These are phyloP conservation scores for Gortyna flavago DNA, from an alignment of 2,888 invertebrate genomes.

Conservation along the genomic window DNA sequence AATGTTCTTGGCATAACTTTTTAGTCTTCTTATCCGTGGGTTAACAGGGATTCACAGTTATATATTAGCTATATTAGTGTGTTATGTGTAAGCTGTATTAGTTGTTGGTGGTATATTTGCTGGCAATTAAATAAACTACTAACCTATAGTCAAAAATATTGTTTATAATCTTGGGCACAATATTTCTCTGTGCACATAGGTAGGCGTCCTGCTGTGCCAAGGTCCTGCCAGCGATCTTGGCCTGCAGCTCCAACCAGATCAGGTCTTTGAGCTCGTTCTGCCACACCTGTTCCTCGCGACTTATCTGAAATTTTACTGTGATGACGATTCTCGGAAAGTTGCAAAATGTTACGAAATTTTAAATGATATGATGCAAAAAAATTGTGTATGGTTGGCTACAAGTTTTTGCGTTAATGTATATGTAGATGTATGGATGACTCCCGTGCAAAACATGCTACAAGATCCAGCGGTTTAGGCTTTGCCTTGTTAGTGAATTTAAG, in stretches of 20 bases:
- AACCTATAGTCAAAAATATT: constrained; percentile 94
- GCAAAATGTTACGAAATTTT: neutral
- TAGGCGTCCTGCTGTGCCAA: constrained; percentile 94
- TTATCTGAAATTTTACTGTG: constrained; percentile 89
- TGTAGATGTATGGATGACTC: neutral
- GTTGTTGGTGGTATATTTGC: neutral
- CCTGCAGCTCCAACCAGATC: constrained; percentile 97
- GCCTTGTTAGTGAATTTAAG: neutral
- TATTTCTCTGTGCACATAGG: constrained; percentile 93
- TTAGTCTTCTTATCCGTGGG: too few relatives aligned
- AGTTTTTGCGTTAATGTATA: neutral
- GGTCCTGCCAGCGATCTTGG: constrained; percentile 94
- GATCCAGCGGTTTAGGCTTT: neutral
- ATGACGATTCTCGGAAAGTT: constrained; percentile 6
- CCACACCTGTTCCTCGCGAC: constrained; percentile 96
- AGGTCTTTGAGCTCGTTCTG: constrained; percentile 97
- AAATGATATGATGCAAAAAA: neutral
- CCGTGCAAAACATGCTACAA: neutral
- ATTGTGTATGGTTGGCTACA: neutral
- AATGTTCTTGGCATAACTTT: too few relatives aligned
- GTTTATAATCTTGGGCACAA: constrained; percentile 92
- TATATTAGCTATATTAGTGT: too few relatives aligned
- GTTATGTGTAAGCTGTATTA: too few relatives aligned
- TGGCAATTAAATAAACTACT: constrained; percentile 20
- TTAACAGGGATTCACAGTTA: neutral